Conservation (phyloP, 2,113 vertebrate genomes). For the Bufo bufo region DNA sequence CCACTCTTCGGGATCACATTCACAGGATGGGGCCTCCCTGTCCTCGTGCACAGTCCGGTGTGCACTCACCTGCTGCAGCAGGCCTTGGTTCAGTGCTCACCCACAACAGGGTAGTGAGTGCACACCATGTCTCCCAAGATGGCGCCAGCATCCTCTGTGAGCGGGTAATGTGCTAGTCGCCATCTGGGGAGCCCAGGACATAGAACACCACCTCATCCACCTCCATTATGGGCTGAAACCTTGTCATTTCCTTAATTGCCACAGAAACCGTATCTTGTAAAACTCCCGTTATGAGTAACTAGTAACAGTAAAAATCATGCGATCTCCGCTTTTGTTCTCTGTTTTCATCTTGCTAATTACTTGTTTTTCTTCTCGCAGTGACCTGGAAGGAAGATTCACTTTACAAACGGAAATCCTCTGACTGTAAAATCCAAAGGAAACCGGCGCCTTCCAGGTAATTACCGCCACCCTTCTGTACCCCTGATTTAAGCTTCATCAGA, state of each 20-base stretch:
- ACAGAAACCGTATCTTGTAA: too few species aligned
- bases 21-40: too few species aligned
- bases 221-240: not conserved
- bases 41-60: too few species aligned
- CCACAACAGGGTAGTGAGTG: too few species aligned
- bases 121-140: too few species aligned
- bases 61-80: too few species aligned
- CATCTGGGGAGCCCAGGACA: too few species aligned
- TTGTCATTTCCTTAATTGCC: not conserved
- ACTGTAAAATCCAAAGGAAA: not conserved
- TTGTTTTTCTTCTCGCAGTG: not conserved
- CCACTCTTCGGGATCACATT: too few species aligned
- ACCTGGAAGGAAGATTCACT: slow-evolving; percentile 1
- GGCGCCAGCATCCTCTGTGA: too few species aligned
- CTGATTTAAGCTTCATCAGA: slow-evolving; percentile 38
- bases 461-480: slow-evolving; percentile 9
- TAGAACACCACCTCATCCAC: not conserved
- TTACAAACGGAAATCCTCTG: not conserved
- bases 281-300: not conserved
- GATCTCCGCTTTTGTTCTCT: not conserved
- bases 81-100: too few species aligned
- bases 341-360: slow-evolving; percentile 6
- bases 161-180: too few species aligned
- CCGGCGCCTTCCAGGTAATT: slow-evolving; percentile 24
- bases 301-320: not conserved